Conservation (phyloP, 1,140 invertebrate genomes). For the Pollicipes pollicipes region DNA sequence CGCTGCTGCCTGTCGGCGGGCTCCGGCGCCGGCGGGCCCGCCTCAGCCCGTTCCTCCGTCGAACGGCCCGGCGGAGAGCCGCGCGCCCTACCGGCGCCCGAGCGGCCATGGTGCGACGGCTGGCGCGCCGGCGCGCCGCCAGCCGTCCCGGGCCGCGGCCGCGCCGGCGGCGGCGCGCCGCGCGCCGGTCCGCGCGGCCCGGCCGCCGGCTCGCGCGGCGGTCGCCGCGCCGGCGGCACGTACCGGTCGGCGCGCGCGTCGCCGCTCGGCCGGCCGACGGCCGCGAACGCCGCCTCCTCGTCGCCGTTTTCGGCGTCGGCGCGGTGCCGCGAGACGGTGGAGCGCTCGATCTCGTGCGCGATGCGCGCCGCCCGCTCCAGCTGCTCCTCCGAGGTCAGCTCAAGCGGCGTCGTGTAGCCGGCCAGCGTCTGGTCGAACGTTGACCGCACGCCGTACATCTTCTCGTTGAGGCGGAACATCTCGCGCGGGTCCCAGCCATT, state of each 20-base stretch:
- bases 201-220: too few relatives aligned
- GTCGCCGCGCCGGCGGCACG: too few relatives aligned
- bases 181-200: too few relatives aligned
- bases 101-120: not conserved
- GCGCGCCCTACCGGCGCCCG: too few relatives aligned
- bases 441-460: slow-evolving; percentile 68
- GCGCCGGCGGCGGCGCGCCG: too few relatives aligned
- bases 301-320: too few relatives aligned
- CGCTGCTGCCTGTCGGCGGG: not conserved
- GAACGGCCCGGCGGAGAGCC: too few relatives aligned
- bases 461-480: slow-evolving; percentile 85
- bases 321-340: slow-evolving; percentile 53
- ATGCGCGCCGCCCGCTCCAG: slow-evolving; percentile 70
- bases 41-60: not conserved
- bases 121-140: too few relatives aligned
- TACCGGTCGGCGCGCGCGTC: too few relatives aligned
- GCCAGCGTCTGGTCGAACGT: slow-evolving; percentile 66
- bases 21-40: not conserved
- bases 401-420: slow-evolving; percentile 57
- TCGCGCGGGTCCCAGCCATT: slow-evolving; percentile 90
- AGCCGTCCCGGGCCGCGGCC: too few relatives aligned
- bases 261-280: slow-evolving; percentile 12
- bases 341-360: slow-evolving; percentile 78
- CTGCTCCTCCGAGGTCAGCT: slow-evolving; percentile 57
- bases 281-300: slow-evolving; percentile 44